These are phyloP conservation scores for Drosophila prostipennis DNA, from an alignment of 2,888 invertebrate genomes.

Conservation along the genomic window DNA sequence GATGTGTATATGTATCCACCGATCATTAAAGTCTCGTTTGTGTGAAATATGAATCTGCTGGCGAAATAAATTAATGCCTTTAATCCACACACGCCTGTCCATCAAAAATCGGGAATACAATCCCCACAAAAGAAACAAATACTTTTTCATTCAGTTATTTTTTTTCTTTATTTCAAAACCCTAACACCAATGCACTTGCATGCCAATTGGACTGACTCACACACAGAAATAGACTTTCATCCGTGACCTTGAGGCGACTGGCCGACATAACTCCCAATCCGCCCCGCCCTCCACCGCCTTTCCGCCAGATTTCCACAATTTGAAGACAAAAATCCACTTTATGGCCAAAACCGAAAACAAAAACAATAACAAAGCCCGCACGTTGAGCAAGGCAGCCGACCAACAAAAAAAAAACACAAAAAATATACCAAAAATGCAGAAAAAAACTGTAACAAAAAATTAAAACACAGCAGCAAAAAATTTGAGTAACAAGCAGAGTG, in stretches of 20 bases:
- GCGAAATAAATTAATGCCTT: constrained; percentile 53
- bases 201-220: constrained; percentile 36
- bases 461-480: constrained; percentile 61
- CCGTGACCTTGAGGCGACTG: constrained; percentile 80
- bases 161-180: constrained; percentile 20
- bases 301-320: constrained; percentile 65
- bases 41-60: constrained; percentile 62
- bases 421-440: constrained; percentile 24
- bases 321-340: constrained; percentile 77
- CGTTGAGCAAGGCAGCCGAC: constrained; percentile 69
- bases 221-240: constrained; percentile 76
- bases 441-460: constrained; percentile 60
- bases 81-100: constrained; percentile 73
- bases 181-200: constrained; percentile 29
- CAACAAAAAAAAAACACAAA: constrained; percentile 39
- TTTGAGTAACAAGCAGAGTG: constrained; percentile 48
- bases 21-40: constrained; percentile 55
- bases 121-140: constrained; percentile 22
- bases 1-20: background rate
- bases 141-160: constrained; percentile 9
- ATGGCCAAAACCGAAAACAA: constrained; percentile 40
- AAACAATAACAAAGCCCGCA: constrained; percentile 31
- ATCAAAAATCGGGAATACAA: constrained; percentile 51
- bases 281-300: constrained; percentile 17
- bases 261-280: constrained; percentile 66